phyloP scores from a whole-genome alignment of 2,797 vertebrate species.

The Hydrophis major region DNA sequence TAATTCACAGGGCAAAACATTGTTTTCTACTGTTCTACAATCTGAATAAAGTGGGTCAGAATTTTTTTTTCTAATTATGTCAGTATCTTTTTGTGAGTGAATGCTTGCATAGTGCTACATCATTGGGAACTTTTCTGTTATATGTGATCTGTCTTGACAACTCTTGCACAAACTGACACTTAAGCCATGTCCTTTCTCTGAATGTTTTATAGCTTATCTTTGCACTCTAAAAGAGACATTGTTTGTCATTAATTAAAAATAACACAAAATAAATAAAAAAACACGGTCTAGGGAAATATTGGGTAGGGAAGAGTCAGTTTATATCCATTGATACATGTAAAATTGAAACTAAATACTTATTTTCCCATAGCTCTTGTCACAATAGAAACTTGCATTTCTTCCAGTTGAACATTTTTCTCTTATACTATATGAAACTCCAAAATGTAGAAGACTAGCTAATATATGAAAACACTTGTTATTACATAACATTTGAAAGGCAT shows the following conservation, averaged over 20 bases:
- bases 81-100: conserved; percentile 38
- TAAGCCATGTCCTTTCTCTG: conserved; percentile 47
- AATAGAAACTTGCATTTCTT: not conserved
- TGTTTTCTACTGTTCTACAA: not conserved
- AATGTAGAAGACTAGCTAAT: not conserved
- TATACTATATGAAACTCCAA: not conserved
- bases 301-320: fast-evolving
- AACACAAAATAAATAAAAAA: not conserved
- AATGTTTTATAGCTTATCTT: conserved; percentile 23
- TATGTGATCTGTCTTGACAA: conserved; percentile 19
- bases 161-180: conserved; percentile 49
- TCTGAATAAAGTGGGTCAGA: conserved; percentile 41
- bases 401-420: not conserved
- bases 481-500: not conserved
- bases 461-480: not conserved
- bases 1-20: conserved; percentile 21
- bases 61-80: conserved; percentile 27
- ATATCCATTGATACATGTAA: not conserved
- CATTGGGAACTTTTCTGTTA: conserved; percentile 24
- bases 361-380: not conserved
- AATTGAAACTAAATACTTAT: conserved; percentile 26
- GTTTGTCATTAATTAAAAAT: not conserved
- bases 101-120: conserved; percentile 28
- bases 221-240: conserved; percentile 22
- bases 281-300: not conserved